Base-by-base conservation (phyloP, 2,888 invertebrate species). In the Leptinotarsa tumamoca region DNA sequence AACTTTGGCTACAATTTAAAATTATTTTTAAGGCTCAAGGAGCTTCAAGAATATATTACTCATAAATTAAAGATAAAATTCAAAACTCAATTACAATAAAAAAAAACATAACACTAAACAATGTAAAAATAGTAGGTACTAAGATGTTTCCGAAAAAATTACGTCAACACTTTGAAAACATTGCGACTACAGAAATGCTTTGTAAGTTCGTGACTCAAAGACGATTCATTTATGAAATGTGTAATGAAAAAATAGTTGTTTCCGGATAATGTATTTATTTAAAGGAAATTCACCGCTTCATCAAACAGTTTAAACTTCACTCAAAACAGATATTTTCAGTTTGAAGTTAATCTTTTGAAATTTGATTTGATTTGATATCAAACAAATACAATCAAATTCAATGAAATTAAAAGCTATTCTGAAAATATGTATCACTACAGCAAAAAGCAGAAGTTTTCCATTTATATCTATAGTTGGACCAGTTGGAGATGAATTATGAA, bases 1-100 rank as follows among this genome's bases (percentile, higher is more conserved):
- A 87, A 88, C 88, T 88, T 88, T 88, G 88, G 88, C 87, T 88
- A 87, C 84, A 85, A 84, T 83, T 83, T 84, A 85, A 83, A 84
- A 83, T 80, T 79, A 83, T 79, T 82, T 82, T 82, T 82, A 81
- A 74, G 74, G 83, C 83, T 85, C 83, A 73, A 77, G 68, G 83
- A 84, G 85, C 84, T 80, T 73, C 76, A 82, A 82, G 81, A 84
- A 84, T 85, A 85, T 84, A 85, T 84, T 84, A 84, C 78, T 83
- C 80, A 83, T 82, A 78, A 81, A 80, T 84, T 82, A 81, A 77
- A 76, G 74, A 77, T 75, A 73, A 73, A 78, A 73, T 66, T 74
- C 73, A 43, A 67, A 75, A 75, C 69, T 71, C 51, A 68, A 68
- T 74, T 71, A 77, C 56, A 76, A 76, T 74, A 70, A 33, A 33